Conservation (phyloP, 2,888 invertebrate genomes). For the Phyllotreta cruciferae region DNA sequence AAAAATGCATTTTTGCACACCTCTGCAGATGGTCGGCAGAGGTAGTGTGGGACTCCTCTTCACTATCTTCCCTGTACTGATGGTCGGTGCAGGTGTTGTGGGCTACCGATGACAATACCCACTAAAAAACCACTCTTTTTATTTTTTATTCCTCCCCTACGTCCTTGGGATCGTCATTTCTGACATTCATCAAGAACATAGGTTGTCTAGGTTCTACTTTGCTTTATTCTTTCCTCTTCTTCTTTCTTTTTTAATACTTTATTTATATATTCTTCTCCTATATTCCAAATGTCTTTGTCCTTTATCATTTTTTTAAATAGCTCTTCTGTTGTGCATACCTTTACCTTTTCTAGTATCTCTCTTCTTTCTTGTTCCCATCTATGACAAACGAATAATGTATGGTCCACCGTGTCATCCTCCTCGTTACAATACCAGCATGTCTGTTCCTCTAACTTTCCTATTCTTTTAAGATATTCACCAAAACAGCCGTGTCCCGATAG, state of each 20-base stretch:
- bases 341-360: not conserved
- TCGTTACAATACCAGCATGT: conserved; percentile 21
- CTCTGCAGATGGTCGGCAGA: no score
- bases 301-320: conserved; percentile 11
- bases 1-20: no score
- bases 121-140: no score
- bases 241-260: conserved; percentile 22
- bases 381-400: conserved; percentile 28
- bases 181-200: no score
- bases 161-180: no score
- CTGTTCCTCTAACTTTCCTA: conserved; percentile 24
- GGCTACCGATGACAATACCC: no score
- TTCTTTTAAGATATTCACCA: conserved; percentile 13
- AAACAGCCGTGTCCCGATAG: conserved; percentile 29
- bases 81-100: no score
- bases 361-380: conserved; percentile 10
- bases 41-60: no score
- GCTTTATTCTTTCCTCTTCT: conserved; percentile 18
- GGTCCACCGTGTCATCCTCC: conserved; percentile 21
- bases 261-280: not conserved
- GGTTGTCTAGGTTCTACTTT: no score
- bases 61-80: no score
- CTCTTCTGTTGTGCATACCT: not conserved
- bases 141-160: no score
- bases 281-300: not conserved